Evolutionary conservation across 2,888 invertebrate genomes (phyloP).

Genomic region (Cerceris rybyensis): DNA sequence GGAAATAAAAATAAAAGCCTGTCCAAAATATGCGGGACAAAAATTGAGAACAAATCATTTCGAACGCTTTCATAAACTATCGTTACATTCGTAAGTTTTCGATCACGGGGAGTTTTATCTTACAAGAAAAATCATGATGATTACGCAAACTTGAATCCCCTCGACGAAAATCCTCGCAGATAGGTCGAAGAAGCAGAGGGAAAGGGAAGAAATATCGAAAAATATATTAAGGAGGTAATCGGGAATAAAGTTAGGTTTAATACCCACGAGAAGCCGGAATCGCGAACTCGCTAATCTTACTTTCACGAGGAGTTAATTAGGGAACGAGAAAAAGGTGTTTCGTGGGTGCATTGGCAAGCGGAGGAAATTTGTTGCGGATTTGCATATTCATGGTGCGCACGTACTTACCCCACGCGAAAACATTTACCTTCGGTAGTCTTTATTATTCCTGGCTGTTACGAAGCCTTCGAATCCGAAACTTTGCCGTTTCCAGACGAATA

Average conservation of each 20-base stretch:
- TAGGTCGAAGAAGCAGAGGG: neutral
- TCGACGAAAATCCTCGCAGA: neutral
- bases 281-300: conserved; percentile 73
- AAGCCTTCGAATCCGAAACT: conserved; percentile 66
- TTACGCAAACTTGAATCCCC: too few species aligned
- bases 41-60: too few species aligned
- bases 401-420: conserved; percentile 68
- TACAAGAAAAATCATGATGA: too few species aligned
- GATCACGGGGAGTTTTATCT: too few species aligned
- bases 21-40: too few species aligned
- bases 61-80: too few species aligned
- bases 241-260: conserved; percentile 65
- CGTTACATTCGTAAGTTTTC: too few species aligned
- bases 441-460: conserved; percentile 67
- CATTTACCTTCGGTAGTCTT: conserved; percentile 69
- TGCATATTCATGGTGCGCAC: conserved; percentile 72
- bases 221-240: conserved; percentile 46
- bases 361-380: conserved; percentile 71
- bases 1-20: too few species aligned
- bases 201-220: conserved; percentile 4
- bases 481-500: conserved; percentile 61
- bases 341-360: conserved; percentile 57
- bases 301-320: conserved; percentile 72
- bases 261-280: conserved; percentile 26
- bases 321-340: conserved; percentile 65